Evolutionary conservation across 2,888 invertebrate genomes (phyloP).

Genomic region (Dicyrtomina minuta): DNA sequence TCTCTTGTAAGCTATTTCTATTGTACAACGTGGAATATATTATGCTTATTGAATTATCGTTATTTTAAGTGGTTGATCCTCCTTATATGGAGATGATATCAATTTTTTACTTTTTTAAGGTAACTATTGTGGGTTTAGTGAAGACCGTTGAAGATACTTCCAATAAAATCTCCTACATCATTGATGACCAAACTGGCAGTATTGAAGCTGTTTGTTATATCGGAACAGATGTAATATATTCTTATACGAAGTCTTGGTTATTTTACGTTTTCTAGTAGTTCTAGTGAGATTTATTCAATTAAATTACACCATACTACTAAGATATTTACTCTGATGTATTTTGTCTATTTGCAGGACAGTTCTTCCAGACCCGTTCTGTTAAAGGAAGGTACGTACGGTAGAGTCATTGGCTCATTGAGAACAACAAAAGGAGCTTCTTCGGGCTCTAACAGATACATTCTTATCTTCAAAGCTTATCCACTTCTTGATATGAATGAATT

Average conservation of each 20-base stretch:
- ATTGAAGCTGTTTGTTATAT: slow-evolving; percentile 64
- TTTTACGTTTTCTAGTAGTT: too few relatives aligned
- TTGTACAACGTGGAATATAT: not conserved
- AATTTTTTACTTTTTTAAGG: slow-evolving; percentile 44
- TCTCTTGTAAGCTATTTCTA: slow-evolving; percentile 46
- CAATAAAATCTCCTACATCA: slow-evolving; percentile 61
- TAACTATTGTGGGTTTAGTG: slow-evolving; percentile 62
- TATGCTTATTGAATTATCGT: not conserved
- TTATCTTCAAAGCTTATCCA: slow-evolving; percentile 66
- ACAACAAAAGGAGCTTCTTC: slow-evolving; percentile 61
- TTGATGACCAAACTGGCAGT: slow-evolving; percentile 66
- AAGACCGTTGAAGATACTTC: slow-evolving; percentile 63
- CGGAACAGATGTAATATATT: slow-evolving; percentile 56
- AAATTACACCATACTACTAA: too few relatives aligned
- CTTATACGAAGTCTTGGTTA: too few relatives aligned
- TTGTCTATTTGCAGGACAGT: not conserved
- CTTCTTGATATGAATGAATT: slow-evolving; percentile 67
- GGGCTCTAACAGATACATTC: slow-evolving; percentile 61
- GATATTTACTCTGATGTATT: too few relatives aligned
- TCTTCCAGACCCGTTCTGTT: slow-evolving; percentile 38
- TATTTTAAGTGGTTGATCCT: not conserved
- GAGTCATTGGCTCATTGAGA: slow-evolving; percentile 67
- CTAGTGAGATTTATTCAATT: too few relatives aligned
- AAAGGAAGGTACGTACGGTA: slow-evolving; percentile 58
- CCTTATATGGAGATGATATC: not conserved